A percentile compares a stretch with the other conserved stretches of the same genome.
phyloP scores from a whole-genome alignment of 2,797 vertebrate genomes.

The Glossophaga mutica region DNA sequence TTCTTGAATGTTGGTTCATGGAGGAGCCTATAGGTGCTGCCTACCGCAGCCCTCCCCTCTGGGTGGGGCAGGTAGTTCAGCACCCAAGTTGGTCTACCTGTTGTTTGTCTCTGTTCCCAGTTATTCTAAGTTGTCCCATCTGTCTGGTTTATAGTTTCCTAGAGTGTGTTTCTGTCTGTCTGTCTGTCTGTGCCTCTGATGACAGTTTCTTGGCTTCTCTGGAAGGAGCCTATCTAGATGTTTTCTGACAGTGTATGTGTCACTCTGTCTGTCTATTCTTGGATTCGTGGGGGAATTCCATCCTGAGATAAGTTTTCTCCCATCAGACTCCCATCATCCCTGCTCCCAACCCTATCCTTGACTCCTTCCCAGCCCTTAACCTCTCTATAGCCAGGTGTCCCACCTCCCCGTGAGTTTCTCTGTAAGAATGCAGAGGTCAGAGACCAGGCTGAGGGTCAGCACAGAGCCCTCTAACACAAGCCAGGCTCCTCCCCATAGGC shows the following conservation, averaged over 20 bases:
- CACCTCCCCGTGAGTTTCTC: not conserved
- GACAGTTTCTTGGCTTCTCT: not conserved
- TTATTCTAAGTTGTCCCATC: not conserved
- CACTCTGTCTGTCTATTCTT: not conserved
- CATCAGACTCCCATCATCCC: not conserved
- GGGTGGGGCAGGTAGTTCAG: not conserved
- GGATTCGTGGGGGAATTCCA: not conserved
- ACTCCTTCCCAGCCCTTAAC: not conserved
- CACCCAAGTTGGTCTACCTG: not conserved
- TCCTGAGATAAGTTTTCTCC: not conserved
- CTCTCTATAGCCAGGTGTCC: not conserved
- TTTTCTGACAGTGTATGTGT: not conserved
- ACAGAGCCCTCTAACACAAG: not conserved
- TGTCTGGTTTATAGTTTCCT: not conserved
- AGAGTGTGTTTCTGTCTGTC: not conserved
- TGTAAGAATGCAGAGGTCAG: not conserved
- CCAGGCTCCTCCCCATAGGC: not conserved
- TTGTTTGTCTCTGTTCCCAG: not conserved
- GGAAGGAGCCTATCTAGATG: not conserved
- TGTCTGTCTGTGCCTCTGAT: slow-evolving; percentile 5
- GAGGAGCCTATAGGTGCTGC: too few species aligned
- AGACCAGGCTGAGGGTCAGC: not conserved
- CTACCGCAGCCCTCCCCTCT: not conserved
- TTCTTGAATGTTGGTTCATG: not conserved
- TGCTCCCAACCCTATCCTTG: not conserved